Base-by-base conservation (phyloP, 2,113 vertebrate genomes). In the Morphnarchus princeps region DNA sequence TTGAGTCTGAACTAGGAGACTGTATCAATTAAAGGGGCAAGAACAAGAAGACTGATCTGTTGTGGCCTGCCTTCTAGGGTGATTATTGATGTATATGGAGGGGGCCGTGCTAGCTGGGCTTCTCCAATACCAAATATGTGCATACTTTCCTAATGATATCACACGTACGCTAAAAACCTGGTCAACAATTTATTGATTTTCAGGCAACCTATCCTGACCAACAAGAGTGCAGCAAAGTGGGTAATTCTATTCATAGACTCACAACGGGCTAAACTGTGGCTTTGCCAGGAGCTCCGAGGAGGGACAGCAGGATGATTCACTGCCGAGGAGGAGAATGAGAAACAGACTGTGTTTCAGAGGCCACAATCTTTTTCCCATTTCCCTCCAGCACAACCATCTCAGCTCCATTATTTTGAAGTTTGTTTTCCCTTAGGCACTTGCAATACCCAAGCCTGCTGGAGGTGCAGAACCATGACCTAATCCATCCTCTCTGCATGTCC, bases 321-420 rank as follows among this genome's bases (percentile, higher is more conserved):
- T 90, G 69, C 52, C 18, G 11, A 71, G 52, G 7, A 70, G 10
- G 10, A 82, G n/a, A 93, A 57, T 43, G 29, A 89, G 80, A 81
- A 95, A 94, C 4, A 1, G 20, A 50, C 86, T 66, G 13, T 57
- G 52, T 87, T 88, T 93, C 67, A 83, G 63, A 88, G 63, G 71
- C 61, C 74, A 54, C 47, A 74, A 42, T 90, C 76, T 95, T 90
- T 93, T 70, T 83, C 50, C 55, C 28, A 22, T 81, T 93, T 95
- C 59, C 92, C 29, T 77, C 31, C 69, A 93, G 88, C 79, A 84
- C 63, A 70, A 26, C 24, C 7, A 4, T 92, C 55, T 92, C 71
- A 59, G 25, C 45, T 94, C 58, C 71, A 80, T 92, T 94, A 93
- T 81, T 95, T 67, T 62, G 55, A 76, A 36, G 71, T n/a, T 63